Percentiles rank a stretch among this genome's conserved stretches.
Conservation (phyloP, 2,113 vertebrate species). For the Carollia perspicillata region DNA sequence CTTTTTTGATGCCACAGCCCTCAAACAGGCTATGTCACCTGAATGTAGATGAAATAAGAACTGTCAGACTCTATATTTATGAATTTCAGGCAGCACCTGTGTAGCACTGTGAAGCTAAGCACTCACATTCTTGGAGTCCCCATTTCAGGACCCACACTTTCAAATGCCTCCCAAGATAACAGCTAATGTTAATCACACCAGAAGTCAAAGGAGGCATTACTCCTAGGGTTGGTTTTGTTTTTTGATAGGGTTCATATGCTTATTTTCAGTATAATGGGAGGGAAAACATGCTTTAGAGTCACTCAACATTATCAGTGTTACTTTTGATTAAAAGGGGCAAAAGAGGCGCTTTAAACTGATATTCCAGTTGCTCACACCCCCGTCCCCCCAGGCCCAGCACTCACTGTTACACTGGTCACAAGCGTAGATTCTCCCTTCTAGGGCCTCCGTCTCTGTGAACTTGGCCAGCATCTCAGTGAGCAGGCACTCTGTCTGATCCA, state of each 20-base stretch:
- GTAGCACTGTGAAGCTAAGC: neutral
- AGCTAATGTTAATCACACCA: neutral
- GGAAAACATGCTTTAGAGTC: neutral
- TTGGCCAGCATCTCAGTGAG: conserved; percentile 98
- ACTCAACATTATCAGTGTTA: neutral
- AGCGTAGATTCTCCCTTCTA: conserved; percentile 97
- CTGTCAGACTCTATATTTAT: neutral
- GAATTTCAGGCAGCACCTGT: neutral
- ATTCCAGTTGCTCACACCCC: neutral
- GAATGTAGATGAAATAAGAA: neutral
- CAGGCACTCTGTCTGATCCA: conserved; percentile 90
- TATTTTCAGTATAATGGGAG: conserved; percentile 12
- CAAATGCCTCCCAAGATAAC: neutral
- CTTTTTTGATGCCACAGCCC: neutral
- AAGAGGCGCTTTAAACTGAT: neutral
- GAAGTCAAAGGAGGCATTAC: neutral
- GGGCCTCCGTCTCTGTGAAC: conserved; percentile 97
- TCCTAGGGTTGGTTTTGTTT: neutral
- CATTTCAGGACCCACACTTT: conserved; percentile 1
- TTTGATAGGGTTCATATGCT: neutral
- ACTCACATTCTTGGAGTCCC: neutral
- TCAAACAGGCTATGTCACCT: neutral
- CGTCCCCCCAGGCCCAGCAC: conserved; percentile 62
- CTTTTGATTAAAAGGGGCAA: neutral
- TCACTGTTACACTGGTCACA: conserved; percentile 99